phyloP scores from a whole-genome alignment of 37 sponge, comb jelly and placozoan genomes.

The Diacarnus erythraeanus region DNA sequence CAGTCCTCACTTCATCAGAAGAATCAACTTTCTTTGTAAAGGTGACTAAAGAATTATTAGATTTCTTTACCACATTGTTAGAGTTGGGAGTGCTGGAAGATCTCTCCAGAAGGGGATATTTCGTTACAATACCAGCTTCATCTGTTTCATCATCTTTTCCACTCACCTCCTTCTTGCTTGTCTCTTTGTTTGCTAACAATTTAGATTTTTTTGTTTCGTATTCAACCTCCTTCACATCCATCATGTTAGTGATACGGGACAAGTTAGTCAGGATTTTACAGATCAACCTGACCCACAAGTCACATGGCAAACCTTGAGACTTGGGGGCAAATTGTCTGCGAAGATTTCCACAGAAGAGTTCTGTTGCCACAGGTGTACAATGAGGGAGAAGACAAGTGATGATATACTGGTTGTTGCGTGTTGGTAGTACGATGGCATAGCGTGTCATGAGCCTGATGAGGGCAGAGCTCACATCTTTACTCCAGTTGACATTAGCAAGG shows the following conservation, averaged over 20 bases:
- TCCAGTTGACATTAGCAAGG: conserved; percentile 19
- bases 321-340: conserved; percentile 75
- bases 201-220: neutral
- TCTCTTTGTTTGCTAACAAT: neutral
- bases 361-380: conserved; percentile 1
- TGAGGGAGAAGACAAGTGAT: conserved; percentile 73
- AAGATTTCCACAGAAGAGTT: conserved; percentile 31
- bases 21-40: neutral
- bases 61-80: neutral
- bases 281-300: conserved; percentile 68
- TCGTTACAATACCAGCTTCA: neutral
- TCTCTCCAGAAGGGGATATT: neutral
- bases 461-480: conserved; percentile 12
- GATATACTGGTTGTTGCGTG: conserved; percentile 20
- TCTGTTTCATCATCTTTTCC: conserved; percentile 43
- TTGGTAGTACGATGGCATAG: conserved; percentile 66
- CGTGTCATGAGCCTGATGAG: conserved; percentile 59
- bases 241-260: conserved; percentile 17
- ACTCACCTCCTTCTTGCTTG: neutral
- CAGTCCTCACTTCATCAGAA: neutral
- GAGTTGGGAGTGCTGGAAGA: neutral
- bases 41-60: neutral
- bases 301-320: conserved; percentile 47
- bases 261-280: conserved; percentile 35
- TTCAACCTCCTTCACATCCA: neutral